Conservation (phyloP, 1,140 invertebrate species). For the Drosophila bipectinata region DNA sequence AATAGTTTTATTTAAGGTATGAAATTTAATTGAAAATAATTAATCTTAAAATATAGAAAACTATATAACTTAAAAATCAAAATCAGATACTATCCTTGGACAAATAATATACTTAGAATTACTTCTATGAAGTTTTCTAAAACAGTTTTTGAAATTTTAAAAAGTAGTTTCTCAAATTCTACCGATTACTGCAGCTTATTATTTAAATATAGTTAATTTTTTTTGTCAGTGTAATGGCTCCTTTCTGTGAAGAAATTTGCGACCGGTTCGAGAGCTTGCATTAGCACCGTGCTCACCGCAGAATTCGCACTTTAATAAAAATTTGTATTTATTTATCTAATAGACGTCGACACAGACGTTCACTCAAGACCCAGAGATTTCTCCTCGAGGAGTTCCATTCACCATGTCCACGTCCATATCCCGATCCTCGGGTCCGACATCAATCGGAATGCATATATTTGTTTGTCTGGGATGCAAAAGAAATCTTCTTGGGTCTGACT, state of each 20-base stretch:
- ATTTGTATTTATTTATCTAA: slow-evolving; percentile 78
- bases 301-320: slow-evolving; percentile 81
- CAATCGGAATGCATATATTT: slow-evolving; percentile 67
- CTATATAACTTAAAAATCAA: no score
- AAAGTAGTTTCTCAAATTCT: no score
- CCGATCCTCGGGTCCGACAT: background rate
- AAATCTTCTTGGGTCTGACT: slow-evolving; percentile 1
- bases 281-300: slow-evolving; percentile 62
- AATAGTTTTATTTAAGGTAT: no score
- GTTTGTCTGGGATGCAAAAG: slow-evolving; percentile 50
- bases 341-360: slow-evolving; percentile 57
- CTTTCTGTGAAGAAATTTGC: slow-evolving; percentile 13
- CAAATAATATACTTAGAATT: no score
- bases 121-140: no score
- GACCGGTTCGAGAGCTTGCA: slow-evolving; percentile 34
- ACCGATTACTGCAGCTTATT: no score
- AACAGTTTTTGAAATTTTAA: no score
- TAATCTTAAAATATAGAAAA: no score
- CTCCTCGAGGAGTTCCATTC: slow-evolving; percentile 7
- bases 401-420: background rate
- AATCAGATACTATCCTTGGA: no score
- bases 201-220: no score
- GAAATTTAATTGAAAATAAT: no score
- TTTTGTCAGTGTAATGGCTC: background rate
- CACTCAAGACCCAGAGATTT: slow-evolving; percentile 24